Evolutionary conservation across 2,888 invertebrate species (phyloP).

Genomic region (Kryphioiulus occultus): DNA sequence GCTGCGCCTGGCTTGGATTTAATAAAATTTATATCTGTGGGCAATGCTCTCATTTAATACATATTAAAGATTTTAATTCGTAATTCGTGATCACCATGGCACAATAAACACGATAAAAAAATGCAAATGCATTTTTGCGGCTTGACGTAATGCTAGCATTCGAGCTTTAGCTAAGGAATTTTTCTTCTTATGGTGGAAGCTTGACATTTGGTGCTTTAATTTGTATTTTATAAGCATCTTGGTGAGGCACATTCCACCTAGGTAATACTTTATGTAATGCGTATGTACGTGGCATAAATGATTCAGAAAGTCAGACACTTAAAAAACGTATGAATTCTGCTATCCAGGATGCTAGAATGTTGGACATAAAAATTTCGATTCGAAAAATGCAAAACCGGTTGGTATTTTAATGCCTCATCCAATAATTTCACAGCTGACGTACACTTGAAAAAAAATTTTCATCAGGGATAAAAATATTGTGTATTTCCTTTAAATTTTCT

Average conservation of each 20-base stretch:
- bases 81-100: not conserved
- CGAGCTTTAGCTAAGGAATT: not conserved
- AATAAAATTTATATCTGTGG: not conserved
- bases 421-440: not conserved
- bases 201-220: not conserved
- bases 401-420: not conserved
- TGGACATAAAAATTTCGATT: not conserved
- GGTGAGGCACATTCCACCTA: not conserved
- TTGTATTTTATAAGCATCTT: conserved; percentile 27
- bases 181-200: not conserved
- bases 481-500: no score
- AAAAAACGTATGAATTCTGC: not conserved
- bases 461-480: not conserved
- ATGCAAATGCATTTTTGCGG: not conserved
- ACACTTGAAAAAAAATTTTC: not conserved
- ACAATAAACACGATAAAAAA: not conserved
- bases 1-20: not conserved
- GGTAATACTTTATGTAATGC: conserved; percentile 4
- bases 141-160: not conserved
- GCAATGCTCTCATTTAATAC: not conserved
- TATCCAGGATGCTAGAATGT: not conserved
- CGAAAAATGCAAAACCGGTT: conserved; percentile 20
- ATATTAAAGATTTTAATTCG: not conserved
- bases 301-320: not conserved
- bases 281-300: not conserved